Evolutionary conservation across 2,888 invertebrate genomes (phyloP).

Genomic region (Platypus cylindrus): DNA sequence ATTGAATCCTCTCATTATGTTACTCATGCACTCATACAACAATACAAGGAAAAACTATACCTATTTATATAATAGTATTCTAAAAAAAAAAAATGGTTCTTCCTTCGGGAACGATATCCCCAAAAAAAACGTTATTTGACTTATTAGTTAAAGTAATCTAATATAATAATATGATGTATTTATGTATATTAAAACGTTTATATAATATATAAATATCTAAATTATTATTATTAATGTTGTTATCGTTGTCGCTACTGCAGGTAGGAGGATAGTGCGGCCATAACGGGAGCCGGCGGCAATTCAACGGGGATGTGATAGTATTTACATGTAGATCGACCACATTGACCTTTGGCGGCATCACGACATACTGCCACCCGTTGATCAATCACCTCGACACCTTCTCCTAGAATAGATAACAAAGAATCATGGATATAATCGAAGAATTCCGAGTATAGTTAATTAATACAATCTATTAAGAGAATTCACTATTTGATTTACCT

Average conservation of each 20-base stretch:
- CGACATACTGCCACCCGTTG: constrained; percentile 93
- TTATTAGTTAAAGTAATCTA: too few relatives aligned
- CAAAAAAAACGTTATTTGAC: too few relatives aligned
- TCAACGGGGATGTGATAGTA: constrained; percentile 94
- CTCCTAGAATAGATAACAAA: constrained; percentile 51
- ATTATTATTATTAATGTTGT: constrained; percentile 30
- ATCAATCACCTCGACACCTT: constrained; percentile 89
- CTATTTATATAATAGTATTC: constrained; percentile 2
- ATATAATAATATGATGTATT: too few relatives aligned
- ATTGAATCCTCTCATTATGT: constrained; percentile 22
- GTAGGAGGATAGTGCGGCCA: constrained; percentile 46
- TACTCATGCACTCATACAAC: constrained; percentile 26
- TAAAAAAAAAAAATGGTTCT: too few relatives aligned
- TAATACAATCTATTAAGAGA: neutral
- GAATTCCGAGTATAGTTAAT: constrained; percentile 1
- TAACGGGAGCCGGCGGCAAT: constrained; percentile 70
- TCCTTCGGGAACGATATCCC: constrained; percentile 2
- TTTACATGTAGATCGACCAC: constrained; percentile 88
- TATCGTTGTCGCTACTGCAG: constrained; percentile 37
- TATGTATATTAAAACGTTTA: constrained; percentile 33
- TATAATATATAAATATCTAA: constrained; percentile 30
- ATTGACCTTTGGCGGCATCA: constrained; percentile 88
- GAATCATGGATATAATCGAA: neutral
- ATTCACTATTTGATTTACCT: constrained; percentile 43
- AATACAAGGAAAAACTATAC: constrained; percentile 8